phyloP scores from a whole-genome alignment of 2,888 invertebrate genomes.

The Mermis nigrescens region DNA sequence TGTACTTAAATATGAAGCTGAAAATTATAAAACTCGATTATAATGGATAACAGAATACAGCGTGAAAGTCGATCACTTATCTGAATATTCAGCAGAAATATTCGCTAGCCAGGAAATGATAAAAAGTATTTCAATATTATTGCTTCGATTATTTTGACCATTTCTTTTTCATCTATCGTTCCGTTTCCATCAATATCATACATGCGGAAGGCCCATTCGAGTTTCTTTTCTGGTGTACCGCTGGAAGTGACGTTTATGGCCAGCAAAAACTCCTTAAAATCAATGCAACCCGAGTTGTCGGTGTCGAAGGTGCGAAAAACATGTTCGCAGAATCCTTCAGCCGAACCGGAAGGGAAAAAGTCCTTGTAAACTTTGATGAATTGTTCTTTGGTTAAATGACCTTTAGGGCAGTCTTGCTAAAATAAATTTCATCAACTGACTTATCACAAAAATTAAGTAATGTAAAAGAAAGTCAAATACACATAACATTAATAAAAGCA shows the following conservation, averaged over 20 bases:
- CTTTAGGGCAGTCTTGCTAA: constrained; percentile 34
- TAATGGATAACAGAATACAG: too few relatives aligned
- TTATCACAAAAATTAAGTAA: too few relatives aligned
- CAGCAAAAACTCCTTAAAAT: constrained; percentile 68
- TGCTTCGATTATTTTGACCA: constrained; percentile 97
- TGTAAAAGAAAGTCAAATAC: too few relatives aligned
- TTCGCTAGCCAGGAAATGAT: too few relatives aligned
- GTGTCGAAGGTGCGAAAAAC: constrained; percentile 42
- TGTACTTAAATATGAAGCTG: too few relatives aligned
- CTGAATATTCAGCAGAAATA: too few relatives aligned
- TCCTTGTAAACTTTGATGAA: constrained; percentile 34
- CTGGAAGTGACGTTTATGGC: constrained; percentile 94
- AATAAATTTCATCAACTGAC: too few relatives aligned
- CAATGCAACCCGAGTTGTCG: constrained; percentile 94
- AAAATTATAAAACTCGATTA: too few relatives aligned
- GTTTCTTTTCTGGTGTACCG: constrained; percentile 87
- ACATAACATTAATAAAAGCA: too few relatives aligned
- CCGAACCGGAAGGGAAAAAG: constrained; percentile 33
- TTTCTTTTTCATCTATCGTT: constrained; percentile 90
- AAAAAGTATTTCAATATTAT: not conserved
- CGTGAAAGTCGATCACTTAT: too few relatives aligned
- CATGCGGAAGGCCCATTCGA: constrained; percentile 97
- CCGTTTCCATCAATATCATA: constrained; percentile 96
- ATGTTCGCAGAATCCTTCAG: constrained; percentile 33
- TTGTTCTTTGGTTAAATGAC: constrained; percentile 32